Conservation (phyloP, 1,140 invertebrate genomes). For the Doryteuthis pealeii region DNA sequence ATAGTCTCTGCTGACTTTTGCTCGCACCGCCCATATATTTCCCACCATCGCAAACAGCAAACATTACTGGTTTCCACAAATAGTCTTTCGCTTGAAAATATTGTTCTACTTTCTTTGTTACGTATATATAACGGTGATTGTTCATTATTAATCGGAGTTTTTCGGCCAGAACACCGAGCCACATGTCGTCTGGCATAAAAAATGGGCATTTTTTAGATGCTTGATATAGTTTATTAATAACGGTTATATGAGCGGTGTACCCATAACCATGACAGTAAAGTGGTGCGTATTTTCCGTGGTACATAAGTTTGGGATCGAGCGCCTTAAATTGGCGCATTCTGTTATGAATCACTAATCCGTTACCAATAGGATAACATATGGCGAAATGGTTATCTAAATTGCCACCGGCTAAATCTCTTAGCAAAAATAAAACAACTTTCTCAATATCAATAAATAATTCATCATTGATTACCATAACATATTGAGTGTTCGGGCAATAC, state of each 20-base stretch:
- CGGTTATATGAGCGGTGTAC: background rate
- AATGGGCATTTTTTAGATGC: background rate
- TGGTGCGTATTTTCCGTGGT: background rate
- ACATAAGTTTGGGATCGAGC: background rate
- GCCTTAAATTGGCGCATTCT: background rate
- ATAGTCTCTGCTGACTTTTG: no score
- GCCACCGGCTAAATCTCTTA: background rate
- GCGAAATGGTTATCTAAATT: background rate
- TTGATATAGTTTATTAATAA: background rate
- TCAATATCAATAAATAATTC: constrained; percentile 28
- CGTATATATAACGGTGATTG: no score
- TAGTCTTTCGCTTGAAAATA: no score
- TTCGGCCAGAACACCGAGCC: background rate
- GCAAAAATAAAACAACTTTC: background rate
- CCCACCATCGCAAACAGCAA: no score
- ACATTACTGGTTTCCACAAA: no score
- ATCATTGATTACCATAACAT: constrained; percentile 31
- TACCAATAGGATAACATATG: background rate
- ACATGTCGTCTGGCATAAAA: background rate
- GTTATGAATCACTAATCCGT: background rate
- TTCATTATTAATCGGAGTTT: background rate
- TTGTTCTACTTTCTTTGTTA: no score
- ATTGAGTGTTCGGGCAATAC: constrained; percentile 23
- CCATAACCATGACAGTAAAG: background rate
- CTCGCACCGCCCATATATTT: no score